A percentile compares a stretch with the other conserved stretches of the same genome.
Conservation (phyloP, 2,113 vertebrate genomes). For the Anolis carolinensis region DNA sequence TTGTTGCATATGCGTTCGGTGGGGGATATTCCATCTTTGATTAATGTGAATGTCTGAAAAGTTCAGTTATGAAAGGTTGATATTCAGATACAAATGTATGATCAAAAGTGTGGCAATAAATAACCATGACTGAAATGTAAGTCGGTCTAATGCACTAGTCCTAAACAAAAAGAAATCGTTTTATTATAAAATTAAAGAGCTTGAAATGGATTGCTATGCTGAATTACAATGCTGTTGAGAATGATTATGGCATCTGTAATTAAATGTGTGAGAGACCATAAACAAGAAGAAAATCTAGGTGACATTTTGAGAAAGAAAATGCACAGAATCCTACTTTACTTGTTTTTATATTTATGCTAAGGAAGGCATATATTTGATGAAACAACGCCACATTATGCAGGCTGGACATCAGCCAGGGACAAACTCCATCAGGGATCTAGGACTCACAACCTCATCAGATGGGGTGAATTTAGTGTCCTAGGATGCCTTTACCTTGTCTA, state of each 20-base stretch:
- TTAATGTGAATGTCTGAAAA: neutral
- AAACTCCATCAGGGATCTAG: too few relatives aligned
- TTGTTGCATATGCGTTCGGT: neutral
- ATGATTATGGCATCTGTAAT: constrained; percentile 23
- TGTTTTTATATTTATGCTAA: neutral
- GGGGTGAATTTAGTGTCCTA: too few relatives aligned
- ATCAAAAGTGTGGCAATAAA: constrained; percentile 21
- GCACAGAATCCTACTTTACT: neutral
- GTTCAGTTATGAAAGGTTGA: constrained; percentile 1
- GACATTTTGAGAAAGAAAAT: constrained; percentile 5
- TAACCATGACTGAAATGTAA: neutral
- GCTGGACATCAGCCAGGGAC: neutral
- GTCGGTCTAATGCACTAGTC: constrained; percentile 14
- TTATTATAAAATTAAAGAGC: constrained; percentile 16
- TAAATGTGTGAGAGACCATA: constrained; percentile 19
- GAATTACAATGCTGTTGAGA: constrained; percentile 11
- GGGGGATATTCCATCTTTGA: neutral
- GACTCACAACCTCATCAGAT: too few relatives aligned
- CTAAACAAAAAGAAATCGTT: neutral
- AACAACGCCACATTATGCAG: neutral
- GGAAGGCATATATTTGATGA: neutral
- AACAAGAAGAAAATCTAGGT: constrained; percentile 24
- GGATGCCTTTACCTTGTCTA: too few relatives aligned
- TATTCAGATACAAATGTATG: constrained; percentile 11
- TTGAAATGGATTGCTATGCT: constrained; percentile 11